Conservation (phyloP, 2,888 invertebrate species). For the Ectropis crepuscularia region DNA sequence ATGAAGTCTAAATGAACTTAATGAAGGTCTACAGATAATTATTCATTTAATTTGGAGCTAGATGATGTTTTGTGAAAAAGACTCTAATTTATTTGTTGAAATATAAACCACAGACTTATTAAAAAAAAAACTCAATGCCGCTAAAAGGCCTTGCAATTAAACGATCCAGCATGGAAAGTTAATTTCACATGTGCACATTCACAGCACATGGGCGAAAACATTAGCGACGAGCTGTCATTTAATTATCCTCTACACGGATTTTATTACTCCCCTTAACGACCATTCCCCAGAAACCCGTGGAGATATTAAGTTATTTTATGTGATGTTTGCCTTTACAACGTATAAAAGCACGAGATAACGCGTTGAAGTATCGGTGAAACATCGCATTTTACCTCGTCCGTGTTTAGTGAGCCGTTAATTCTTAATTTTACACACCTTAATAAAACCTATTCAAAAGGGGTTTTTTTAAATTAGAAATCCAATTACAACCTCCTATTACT, state of each 20-base stretch:
- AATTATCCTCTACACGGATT: constrained; percentile 31
- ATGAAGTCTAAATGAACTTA: no score
- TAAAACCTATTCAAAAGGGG: no score
- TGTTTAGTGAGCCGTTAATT: constrained; percentile 5
- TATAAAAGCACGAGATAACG: constrained; percentile 11
- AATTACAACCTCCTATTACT: no score
- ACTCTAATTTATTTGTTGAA: no score
- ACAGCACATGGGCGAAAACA: constrained; percentile 17
- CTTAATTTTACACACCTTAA: not conserved
- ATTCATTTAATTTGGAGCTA: no score
- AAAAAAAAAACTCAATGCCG: constrained; percentile 13
- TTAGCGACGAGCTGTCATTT: constrained; percentile 22
- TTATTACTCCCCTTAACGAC: constrained; percentile 22
- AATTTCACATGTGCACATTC: constrained; percentile 20
- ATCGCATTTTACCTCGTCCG: constrained; percentile 6
- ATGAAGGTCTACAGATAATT: no score
- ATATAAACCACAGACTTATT: constrained; percentile 1
- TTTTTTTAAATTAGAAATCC: no score
- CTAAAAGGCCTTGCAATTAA: constrained; percentile 21
- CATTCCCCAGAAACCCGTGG: constrained; percentile 20
- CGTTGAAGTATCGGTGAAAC: not conserved
- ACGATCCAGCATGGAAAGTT: constrained; percentile 22
- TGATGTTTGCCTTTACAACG: constrained; percentile 16
- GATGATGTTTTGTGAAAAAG: no score
- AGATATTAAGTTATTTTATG: constrained; percentile 26